Evolutionary conservation across 2,113 vertebrate genomes (phyloP).

Genomic region (Tragelaphus buxtoni): DNA sequence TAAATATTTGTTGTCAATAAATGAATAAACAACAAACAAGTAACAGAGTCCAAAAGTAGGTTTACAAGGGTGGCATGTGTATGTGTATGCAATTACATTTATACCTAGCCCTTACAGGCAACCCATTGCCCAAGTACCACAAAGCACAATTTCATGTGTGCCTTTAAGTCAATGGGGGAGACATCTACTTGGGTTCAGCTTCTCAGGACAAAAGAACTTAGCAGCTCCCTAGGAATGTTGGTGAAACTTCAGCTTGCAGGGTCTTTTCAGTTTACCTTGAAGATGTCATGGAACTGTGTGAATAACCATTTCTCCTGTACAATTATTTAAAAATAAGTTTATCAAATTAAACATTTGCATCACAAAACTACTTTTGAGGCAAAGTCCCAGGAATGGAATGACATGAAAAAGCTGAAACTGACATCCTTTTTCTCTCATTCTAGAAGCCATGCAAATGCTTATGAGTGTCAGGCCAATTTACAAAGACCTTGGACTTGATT

Average conservation of each 20-base stretch:
- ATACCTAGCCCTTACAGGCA: neutral
- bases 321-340: neutral
- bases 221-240: neutral
- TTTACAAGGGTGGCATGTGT: neutral
- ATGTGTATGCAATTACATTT: neutral
- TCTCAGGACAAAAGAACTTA: neutral
- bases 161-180: neutral
- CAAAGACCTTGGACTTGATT: neutral
- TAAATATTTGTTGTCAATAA: neutral
- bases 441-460: neutral
- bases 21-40: neutral
- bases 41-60: neutral
- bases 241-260: neutral
- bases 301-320: neutral
- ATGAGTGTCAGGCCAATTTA: neutral
- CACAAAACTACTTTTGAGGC: constrained; percentile 1
- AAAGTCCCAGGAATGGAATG: neutral
- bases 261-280: neutral
- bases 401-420: neutral
- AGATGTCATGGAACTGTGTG: neutral
- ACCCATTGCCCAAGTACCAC: neutral
- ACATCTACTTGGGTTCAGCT: neutral
- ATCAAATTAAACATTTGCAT: neutral
- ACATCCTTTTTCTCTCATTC: neutral
- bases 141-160: neutral